A percentile compares a stretch with the other conserved stretches of the same genome.
Evolutionary conservation across 2,113 vertebrate species (phyloP).

Genomic region (Eretmochelys imbricata): DNA sequence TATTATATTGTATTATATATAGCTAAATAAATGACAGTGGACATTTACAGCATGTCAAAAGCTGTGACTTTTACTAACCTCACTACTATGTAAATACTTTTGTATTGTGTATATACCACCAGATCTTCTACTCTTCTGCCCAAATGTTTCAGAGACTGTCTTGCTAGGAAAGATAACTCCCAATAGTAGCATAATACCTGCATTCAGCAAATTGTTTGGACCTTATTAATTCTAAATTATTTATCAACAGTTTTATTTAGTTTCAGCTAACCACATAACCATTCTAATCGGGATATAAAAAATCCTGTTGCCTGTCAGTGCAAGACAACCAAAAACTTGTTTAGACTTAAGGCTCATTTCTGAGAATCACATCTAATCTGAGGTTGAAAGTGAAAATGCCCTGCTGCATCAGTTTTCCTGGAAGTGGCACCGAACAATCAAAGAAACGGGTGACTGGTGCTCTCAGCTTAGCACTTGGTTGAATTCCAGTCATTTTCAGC

Average conservation of each 20-base stretch:
- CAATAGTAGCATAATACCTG: neutral
- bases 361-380: neutral
- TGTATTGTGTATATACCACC: rapidly evolving
- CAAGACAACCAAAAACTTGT: neutral
- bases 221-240: neutral
- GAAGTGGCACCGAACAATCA: neutral
- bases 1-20: neutral
- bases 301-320: neutral
- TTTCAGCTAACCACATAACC: neutral
- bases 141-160: neutral
- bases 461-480: neutral
- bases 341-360: neutral
- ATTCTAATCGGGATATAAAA: neutral
- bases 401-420: neutral
- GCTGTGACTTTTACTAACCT: neutral
- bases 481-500: neutral
- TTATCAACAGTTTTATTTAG: neutral
- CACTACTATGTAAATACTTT: neutral
- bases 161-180: neutral
- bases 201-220: neutral
- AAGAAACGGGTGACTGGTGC: neutral
- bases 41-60: neutral
- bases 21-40: neutral
- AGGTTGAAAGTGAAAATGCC: neutral
- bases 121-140: neutral